These are phyloP conservation scores for Acleris laterana DNA, from an alignment of 2,888 invertebrate genomes.

Conservation along the genomic window DNA sequence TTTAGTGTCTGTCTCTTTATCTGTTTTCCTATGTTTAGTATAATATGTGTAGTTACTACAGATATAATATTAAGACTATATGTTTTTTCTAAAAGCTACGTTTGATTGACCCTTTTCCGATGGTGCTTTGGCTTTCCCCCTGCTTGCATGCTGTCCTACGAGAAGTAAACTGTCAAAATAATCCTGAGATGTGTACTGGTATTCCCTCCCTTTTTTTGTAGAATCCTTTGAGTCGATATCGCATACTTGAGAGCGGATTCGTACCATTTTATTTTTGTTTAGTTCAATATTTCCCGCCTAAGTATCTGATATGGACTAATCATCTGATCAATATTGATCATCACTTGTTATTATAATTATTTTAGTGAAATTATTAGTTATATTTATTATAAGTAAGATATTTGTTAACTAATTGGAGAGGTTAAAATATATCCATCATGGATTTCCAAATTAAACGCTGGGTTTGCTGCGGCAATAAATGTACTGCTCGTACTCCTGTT, in stretches of 20 bases:
- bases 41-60: conserved; percentile 10
- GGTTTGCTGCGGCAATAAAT: not conserved
- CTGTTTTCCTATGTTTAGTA: conserved; percentile 17
- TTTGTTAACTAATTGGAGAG: too few relatives aligned
- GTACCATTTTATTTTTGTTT: not conserved
- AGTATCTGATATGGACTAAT: not conserved
- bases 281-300: not conserved
- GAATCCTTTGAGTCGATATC: not conserved
- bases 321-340: not conserved
- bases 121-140: conserved; percentile 29
- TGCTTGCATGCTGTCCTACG: conserved; percentile 23
- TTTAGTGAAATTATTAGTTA: not conserved
- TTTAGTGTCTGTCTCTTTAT: conserved; percentile 16
- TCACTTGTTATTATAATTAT: not conserved
- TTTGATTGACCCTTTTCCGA: conserved; percentile 18
- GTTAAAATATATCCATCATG: too few relatives aligned
- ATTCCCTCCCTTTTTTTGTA: not conserved
- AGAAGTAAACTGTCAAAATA: not conserved
- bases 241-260: not conserved
- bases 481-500: not conserved
- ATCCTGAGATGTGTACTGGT: not conserved
- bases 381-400: not conserved
- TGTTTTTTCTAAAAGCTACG: conserved; percentile 7
- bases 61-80: conserved; percentile 16
- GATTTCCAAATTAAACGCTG: too few relatives aligned